Conservation (phyloP, 2,888 invertebrate species). For the Caprella mutica region DNA sequence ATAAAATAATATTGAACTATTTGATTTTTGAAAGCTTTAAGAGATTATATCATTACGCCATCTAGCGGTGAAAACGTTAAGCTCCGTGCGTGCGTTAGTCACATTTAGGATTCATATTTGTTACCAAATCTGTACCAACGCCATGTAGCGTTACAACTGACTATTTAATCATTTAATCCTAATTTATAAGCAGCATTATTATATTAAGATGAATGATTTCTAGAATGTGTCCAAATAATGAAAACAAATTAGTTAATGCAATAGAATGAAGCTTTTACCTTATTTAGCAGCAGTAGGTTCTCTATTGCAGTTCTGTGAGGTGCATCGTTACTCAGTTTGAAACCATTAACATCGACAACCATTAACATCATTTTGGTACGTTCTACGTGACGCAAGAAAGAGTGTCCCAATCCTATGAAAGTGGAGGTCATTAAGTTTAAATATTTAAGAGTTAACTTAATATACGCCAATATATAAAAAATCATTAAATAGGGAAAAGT, state of each 20-base stretch:
- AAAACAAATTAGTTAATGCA: background rate
- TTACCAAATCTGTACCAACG: too few species aligned
- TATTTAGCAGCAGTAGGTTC: conserved; percentile 73
- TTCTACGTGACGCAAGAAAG: conserved; percentile 60
- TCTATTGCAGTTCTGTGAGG: conserved; percentile 63
- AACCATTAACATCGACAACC: conserved; percentile 82
- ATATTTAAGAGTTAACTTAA: too few species aligned
- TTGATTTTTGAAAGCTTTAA: too few species aligned
- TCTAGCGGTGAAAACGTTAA: too few species aligned
- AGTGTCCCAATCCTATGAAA: conserved; percentile 46
- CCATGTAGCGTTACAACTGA: too few species aligned
- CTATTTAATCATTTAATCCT: too few species aligned
- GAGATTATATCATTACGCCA: too few species aligned
- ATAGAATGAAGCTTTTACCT: conserved; percentile 38
- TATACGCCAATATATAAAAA: too few species aligned
- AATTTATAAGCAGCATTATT: background rate
- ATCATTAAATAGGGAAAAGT: too few species aligned
- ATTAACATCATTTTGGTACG: conserved; percentile 76
- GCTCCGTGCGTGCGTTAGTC: background rate
- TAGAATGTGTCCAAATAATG: background rate
- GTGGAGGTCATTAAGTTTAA: too few species aligned
- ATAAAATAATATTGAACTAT: conserved; percentile 8
- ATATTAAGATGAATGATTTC: background rate
- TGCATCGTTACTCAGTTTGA: conserved; percentile 60
- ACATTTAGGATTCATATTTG: too few species aligned